Conservation (phyloP, 2,888 invertebrate genomes). For the Acrocyrtus sp. region DNA sequence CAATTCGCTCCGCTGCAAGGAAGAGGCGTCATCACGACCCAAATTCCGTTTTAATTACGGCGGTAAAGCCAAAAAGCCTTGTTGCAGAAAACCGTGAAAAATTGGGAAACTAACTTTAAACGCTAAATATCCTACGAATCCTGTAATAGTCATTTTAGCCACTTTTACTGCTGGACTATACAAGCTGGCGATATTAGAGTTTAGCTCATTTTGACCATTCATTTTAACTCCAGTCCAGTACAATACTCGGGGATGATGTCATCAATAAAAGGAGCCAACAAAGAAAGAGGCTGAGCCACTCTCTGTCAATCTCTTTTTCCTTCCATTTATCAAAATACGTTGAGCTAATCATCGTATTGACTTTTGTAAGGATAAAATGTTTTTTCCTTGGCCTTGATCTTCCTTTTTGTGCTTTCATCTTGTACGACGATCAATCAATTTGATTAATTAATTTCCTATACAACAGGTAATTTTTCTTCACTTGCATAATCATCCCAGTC, state of each 20-base stretch:
- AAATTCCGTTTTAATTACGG: neutral
- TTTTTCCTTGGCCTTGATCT: neutral
- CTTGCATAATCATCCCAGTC: neutral
- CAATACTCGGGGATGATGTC: neutral
- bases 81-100: conserved; percentile 17
- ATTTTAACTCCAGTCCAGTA: no score
- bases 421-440: conserved; percentile 32
- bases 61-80: neutral
- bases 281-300: neutral
- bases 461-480: conserved; percentile 28
- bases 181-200: no score
- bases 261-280: neutral
- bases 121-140: no score
- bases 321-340: neutral
- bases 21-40: no score
- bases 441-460: conserved; percentile 44
- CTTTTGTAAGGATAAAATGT: neutral
- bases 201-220: no score
- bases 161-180: no score
- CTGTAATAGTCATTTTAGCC: no score
- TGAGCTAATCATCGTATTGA: conserved; percentile 19
- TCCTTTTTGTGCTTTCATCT: neutral
- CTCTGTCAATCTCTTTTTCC: neutral
- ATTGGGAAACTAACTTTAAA: neutral
- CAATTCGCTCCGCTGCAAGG: no score